Conservation (phyloP, 1,140 invertebrate species). For the Bradynema listronoti region DNA sequence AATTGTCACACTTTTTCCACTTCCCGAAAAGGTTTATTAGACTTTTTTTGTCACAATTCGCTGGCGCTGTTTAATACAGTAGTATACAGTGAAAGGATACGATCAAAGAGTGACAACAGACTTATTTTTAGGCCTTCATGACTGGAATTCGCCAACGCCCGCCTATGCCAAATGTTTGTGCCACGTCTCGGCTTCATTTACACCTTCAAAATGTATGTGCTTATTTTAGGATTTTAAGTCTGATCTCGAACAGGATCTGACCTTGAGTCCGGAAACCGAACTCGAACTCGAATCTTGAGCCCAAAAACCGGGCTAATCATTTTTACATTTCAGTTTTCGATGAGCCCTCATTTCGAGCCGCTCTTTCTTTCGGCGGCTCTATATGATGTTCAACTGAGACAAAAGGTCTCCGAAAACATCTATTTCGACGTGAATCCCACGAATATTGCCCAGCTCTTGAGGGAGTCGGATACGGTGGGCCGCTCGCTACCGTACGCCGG, state of each 20-base stretch:
- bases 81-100: no score
- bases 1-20: no score
- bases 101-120: no score
- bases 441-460: background rate
- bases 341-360: slow-evolving; percentile 46
- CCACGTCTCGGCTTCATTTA: background rate
- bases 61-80: no score
- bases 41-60: no score
- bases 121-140: no score
- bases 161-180: background rate
- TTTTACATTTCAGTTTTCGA: slow-evolving; percentile 15
- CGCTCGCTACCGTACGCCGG: no score
- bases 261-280: background rate
- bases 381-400: slow-evolving; percentile 40
- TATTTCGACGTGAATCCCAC: slow-evolving; percentile 43
- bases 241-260: background rate
- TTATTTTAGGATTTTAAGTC: background rate
- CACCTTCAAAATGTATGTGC: background rate
- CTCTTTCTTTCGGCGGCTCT: slow-evolving; percentile 44
- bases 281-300: background rate
- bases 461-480: background rate
- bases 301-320: background rate
- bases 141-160: no score
- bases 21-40: no score
- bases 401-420: slow-evolving; percentile 48